These are phyloP conservation scores for Rotaria macrura DNA, from an alignment of 2,888 invertebrate genomes.

Conservation along the genomic window DNA sequence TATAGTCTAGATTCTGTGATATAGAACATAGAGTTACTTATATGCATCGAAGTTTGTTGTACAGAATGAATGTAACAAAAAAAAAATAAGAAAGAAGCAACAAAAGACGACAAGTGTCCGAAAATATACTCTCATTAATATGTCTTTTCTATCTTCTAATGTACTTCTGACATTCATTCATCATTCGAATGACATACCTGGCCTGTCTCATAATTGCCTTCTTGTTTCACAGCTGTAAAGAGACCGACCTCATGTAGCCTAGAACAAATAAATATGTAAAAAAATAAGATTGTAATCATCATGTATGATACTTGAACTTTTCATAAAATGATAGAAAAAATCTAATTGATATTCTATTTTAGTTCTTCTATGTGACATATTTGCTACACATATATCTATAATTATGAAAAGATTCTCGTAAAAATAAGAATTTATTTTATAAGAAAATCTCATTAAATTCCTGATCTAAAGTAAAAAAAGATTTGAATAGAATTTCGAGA, in stretches of 20 bases:
- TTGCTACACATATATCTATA: no score
- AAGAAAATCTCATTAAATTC: no score
- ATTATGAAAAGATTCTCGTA: no score
- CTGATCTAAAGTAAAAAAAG: no score
- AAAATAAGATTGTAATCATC: no score
- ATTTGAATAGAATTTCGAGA: no score
- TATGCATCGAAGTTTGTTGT: neutral
- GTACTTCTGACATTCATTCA: neutral
- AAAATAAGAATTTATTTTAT: no score
- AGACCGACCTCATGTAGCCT: constrained; percentile 7
- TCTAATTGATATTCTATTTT: no score
- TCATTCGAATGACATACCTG: neutral
- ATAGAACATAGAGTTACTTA: neutral
- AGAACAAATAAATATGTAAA: neutral
- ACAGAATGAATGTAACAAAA: neutral
- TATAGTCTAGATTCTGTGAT: neutral
- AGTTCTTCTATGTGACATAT: no score
- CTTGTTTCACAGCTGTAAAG: neutral
- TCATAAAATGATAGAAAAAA: no score
- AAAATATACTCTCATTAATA: neutral
- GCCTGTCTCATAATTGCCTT: constrained; percentile 12
- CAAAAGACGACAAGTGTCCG: no score
- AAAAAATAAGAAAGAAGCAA: neutral
- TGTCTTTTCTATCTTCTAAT: neutral
- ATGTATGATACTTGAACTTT: no score